Conservation (phyloP, 2,113 vertebrate genomes). For the Labeo catla region DNA sequence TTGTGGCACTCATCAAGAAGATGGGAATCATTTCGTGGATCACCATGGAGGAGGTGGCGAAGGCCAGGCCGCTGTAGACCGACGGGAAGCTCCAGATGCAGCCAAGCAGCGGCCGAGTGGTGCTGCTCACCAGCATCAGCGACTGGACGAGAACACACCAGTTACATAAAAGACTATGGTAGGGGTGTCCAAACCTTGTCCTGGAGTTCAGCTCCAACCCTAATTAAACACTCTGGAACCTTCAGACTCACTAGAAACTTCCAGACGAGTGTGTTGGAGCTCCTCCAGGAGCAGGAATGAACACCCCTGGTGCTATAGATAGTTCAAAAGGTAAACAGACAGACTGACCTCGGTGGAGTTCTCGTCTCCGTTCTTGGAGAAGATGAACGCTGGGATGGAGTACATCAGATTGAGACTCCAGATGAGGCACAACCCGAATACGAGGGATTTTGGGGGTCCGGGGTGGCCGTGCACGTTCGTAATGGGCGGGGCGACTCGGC, state of each 20-base stretch:
- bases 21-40: conserved; percentile 79
- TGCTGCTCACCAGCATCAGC: conserved; percentile 79
- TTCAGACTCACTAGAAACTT: too few species aligned
- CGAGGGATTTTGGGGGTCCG: conserved; percentile 52
- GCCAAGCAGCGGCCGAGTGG: conserved; percentile 77
- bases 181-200: too few species aligned
- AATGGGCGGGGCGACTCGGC: conserved; percentile 63
- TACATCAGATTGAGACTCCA: conserved; percentile 76
- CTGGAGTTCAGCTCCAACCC: too few species aligned
- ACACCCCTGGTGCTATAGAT: too few species aligned
- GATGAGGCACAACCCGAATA: conserved; percentile 65
- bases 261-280: too few species aligned
- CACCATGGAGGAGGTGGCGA: conserved; percentile 77
- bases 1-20: conserved; percentile 76
- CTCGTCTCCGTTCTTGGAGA: conserved; percentile 66
- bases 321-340: neutral
- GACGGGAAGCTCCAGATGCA: conserved; percentile 81
- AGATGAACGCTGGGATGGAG: conserved; percentile 76
- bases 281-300: too few species aligned
- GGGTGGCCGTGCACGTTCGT: conserved; percentile 23
- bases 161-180: neutral
- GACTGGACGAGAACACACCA: conserved; percentile 59
- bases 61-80: conserved; percentile 67
- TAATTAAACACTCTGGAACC: too few species aligned
- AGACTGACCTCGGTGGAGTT: conserved; percentile 76